Evolutionary conservation across 2,797 vertebrate species (phyloP).

Genomic region (Furcifer pardalis): DNA sequence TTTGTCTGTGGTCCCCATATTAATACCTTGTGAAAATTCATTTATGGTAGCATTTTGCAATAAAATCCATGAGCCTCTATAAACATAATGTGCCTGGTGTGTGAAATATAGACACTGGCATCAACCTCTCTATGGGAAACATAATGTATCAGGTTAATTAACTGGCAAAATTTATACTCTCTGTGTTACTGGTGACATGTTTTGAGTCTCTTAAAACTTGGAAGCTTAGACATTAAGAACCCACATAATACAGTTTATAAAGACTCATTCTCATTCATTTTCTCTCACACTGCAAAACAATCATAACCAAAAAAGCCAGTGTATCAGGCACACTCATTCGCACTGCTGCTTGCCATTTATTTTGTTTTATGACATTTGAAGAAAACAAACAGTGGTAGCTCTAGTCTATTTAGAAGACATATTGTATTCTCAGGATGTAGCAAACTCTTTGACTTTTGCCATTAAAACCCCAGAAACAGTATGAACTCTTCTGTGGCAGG

Average conservation of each 20-base stretch:
- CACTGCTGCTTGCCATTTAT: not conserved
- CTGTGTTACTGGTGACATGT: constrained; percentile 24
- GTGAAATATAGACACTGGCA: constrained; percentile 51
- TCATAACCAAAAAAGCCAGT: not conserved
- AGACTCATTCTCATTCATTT: not conserved
- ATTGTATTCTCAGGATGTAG: rapidly evolving
- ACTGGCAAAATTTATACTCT: constrained; percentile 38
- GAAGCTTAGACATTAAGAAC: constrained; percentile 22
- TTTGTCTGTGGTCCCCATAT: constrained; percentile 62
- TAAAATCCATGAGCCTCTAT: constrained; percentile 58
- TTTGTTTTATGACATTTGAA: rapidly evolving
- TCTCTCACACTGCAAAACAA: rapidly evolving
- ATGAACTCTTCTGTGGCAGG: not conserved
- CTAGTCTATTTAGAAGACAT: not conserved
- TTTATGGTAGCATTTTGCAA: constrained; percentile 64
- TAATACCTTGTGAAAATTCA: constrained; percentile 52
- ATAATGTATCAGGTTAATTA: constrained; percentile 49
- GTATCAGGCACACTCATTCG: not conserved
- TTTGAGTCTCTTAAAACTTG: constrained; percentile 34
- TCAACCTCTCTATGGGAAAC: constrained; percentile 49
- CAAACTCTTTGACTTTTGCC: not conserved
- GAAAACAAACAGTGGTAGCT: rapidly evolving
- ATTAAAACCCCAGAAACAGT: not conserved
- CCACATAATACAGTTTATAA: not conserved
- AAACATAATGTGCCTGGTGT: constrained; percentile 30